Base-by-base conservation (phyloP, 2,797 vertebrate species). In the Novumbra hubbsi region DNA sequence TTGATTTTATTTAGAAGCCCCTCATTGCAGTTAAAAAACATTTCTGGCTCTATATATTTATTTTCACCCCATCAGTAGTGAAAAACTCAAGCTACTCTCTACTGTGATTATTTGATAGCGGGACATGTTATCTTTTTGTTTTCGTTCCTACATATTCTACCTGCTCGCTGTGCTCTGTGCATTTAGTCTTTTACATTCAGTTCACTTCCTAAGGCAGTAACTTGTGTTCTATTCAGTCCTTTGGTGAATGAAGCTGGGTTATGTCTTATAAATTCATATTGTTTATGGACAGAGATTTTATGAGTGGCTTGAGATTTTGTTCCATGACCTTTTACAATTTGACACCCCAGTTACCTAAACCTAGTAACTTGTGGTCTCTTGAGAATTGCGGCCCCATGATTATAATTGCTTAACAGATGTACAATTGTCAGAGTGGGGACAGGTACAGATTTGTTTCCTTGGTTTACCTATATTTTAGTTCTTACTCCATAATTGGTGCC, bases 181-280 rank as follows among this genome's bases (percentile, higher is more conserved):
- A 93, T 11, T 93, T 90, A 88, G 88, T 90, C 92, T 91, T 79
- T 94, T 96, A 98, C 96, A 98, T 98, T 98, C 96, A 97, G 92
- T 83, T 86, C 73, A 86, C 75, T 84, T 62, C 75, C 86, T 86
- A 91, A 89, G 85, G 87, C 86, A 85, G 76, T 78, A 76, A 86
- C 79, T 94, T 93, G 86, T 89, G 82, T 91, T 91, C 86, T 94
- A 90, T 90, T 79, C 24, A 88, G 87, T 49, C 89, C 94, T 96
- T 96, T 96, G 94, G 94, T 96, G 92, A 95, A 92, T 92, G 93
- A 90, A 93, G 93, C 84, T 88, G 87, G 88, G 86, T 92, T 81
- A 1, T 4, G 88, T 89, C 90, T 89, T 81, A 52, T 70, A 5
- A 28, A 50, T 70, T 30, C 17, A 90, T 91, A 70, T 55, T 70